Conservation (phyloP, 2,888 invertebrate genomes). For the Xylota sylvarum region DNA sequence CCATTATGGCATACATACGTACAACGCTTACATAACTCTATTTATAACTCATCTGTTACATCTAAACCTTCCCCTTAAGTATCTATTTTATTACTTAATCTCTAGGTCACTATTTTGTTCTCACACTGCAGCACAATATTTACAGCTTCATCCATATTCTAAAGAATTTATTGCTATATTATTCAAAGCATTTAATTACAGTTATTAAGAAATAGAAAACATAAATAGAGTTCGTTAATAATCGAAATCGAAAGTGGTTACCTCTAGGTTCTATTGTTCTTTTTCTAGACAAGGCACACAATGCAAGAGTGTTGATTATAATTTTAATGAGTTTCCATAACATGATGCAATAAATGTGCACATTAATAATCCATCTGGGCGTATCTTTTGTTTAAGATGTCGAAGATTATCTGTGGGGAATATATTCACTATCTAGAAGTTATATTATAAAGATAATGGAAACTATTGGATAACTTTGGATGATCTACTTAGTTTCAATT, state of each 20-base stretch:
- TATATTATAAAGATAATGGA: too few species aligned
- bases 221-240: background rate
- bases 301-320: background rate
- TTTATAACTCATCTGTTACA: too few species aligned
- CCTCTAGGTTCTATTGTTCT: background rate
- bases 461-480: too few species aligned
- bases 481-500: too few species aligned
- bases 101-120: too few species aligned
- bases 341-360: background rate
- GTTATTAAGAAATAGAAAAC: background rate
- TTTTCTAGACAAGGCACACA: background rate
- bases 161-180: background rate
- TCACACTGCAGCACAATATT: background rate
- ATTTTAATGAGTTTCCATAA: background rate
- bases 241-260: slow-evolving; percentile 2
- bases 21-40: too few species aligned
- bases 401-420: background rate
- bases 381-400: background rate
- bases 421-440: too few species aligned
- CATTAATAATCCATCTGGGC: background rate
- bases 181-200: slow-evolving; percentile 1
- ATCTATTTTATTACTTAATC: too few species aligned
- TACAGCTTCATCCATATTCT: background rate
- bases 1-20: too few species aligned
- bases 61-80: too few species aligned